Evolutionary conservation across 2,113 vertebrate species (phyloP).

Genomic region (Mesembrinibis cayennensis): DNA sequence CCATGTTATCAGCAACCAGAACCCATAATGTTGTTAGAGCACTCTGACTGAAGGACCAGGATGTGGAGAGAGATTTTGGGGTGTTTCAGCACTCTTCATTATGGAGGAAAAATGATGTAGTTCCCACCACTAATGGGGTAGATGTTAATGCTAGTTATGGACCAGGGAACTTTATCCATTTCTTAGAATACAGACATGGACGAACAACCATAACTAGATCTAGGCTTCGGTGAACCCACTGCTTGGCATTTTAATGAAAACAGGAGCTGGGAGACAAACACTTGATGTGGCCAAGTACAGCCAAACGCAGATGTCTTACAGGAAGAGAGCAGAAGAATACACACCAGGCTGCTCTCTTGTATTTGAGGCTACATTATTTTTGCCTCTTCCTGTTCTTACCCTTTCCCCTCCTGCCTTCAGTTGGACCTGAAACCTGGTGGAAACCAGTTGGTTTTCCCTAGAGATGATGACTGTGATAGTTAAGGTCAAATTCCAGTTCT

Average conservation of each 20-base stretch:
- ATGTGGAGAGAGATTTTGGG: neutral
- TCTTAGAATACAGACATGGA: neutral
- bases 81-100: neutral
- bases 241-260: neutral
- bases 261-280: neutral
- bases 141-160: neutral
- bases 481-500: neutral
- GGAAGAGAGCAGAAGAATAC: neutral
- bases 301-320: neutral
- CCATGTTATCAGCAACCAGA: neutral
- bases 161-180: neutral
- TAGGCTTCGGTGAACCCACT: neutral
- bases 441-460: neutral
- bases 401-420: neutral
- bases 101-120: fast-evolving
- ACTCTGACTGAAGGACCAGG: neutral
- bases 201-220: neutral
- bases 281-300: neutral
- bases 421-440: neutral
- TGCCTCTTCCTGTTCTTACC: neutral
- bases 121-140: neutral
- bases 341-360: neutral
- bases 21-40: neutral
- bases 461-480: neutral
- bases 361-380: neutral